Evolutionary conservation across 2,888 invertebrate genomes (phyloP), one percentile per base, ranked within the genome.

Genomic region (Hyalella azteca): DNA sequence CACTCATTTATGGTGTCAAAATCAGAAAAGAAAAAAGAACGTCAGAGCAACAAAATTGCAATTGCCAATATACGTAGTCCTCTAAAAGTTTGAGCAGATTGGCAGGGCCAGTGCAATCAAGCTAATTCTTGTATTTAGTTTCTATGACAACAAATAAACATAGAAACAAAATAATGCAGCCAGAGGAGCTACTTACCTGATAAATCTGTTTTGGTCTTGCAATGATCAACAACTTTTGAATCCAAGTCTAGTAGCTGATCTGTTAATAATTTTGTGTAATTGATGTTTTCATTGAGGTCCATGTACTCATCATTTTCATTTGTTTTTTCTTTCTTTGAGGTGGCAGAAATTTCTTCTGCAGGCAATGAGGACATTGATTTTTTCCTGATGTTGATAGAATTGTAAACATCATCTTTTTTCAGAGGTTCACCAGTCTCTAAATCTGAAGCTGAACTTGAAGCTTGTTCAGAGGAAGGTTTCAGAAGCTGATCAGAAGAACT

Each of bases 101-200:
- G n/a, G n/a, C n/a, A n/a, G n/a, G n/a, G n/a, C n/a, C n/a, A n/a
- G n/a, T n/a, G n/a, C n/a, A n/a, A n/a, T n/a, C n/a, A n/a, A n/a
- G n/a, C n/a, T n/a, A n/a, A n/a, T n/a, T n/a, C n/a, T n/a, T n/a
- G n/a, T n/a, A n/a, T n/a, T n/a, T n/a, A n/a, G n/a, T n/a, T n/a
- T n/a, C n/a, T n/a, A n/a, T n/a, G n/a, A n/a, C n/a, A n/a, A n/a
- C n/a, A n/a, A n/a, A n/a, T n/a, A n/a, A n/a, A n/a, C n/a, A n/a
- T n/a, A n/a, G n/a, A n/a, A n/a, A n/a, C n/a, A n/a, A n/a, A n/a
- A n/a, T n/a, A n/a, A n/a, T n/a, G n/a, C n/a, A n/a, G n/a, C n/a
- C n/a, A n/a, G n/a, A n/a, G n/a, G n/a, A n/a, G n/a, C n/a, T n/a
- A 59, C 81, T 79, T 50, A 83, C 83, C 83, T 39, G 83, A 83